These are phyloP conservation scores for Lasioglossum marginatum DNA, from an alignment of 2,888 invertebrate genomes.

Conservation along the genomic window DNA sequence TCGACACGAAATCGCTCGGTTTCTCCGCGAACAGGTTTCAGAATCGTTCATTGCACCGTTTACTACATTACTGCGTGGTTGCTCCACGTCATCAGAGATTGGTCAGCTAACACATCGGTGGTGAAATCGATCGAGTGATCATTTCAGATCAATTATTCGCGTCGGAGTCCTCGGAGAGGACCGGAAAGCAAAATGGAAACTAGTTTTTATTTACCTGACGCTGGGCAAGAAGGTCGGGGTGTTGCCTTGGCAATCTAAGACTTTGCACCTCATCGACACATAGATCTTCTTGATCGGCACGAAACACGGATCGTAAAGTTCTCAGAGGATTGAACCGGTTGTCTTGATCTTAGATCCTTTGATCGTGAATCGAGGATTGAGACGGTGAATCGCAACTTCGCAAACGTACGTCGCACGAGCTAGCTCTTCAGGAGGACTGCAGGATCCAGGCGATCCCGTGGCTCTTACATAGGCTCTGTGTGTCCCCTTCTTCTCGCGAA, in stretches of 20 bases:
- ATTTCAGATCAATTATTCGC: background rate
- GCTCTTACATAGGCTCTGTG: slow-evolving; percentile 74
- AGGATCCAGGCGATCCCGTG: slow-evolving; percentile 61
- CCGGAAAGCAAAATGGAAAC: background rate
- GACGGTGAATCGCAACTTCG: background rate
- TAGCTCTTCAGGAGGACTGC: slow-evolving; percentile 71
- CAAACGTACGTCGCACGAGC: slow-evolving; percentile 7
- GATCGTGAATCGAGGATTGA: background rate
- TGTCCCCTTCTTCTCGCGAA: slow-evolving; percentile 64
- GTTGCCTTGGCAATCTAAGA: slow-evolving; percentile 83
- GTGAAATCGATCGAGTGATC: background rate
- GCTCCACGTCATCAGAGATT: background rate
- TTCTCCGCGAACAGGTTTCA: background rate
- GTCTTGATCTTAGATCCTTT: background rate
- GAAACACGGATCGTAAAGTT: slow-evolving; percentile 28
- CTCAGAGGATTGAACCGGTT: background rate
- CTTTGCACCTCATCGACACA: slow-evolving; percentile 84
- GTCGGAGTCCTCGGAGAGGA: background rate
- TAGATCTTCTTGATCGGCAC: slow-evolving; percentile 66
- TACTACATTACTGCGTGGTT: background rate
- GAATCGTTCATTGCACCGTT: background rate
- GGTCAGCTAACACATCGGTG: background rate
- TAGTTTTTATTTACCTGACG: slow-evolving; percentile 77
- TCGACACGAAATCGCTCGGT: background rate
- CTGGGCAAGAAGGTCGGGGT: slow-evolving; percentile 82